phyloP scores from a whole-genome alignment of 2,797 vertebrate species.

The Leptoclinus maculatus region DNA sequence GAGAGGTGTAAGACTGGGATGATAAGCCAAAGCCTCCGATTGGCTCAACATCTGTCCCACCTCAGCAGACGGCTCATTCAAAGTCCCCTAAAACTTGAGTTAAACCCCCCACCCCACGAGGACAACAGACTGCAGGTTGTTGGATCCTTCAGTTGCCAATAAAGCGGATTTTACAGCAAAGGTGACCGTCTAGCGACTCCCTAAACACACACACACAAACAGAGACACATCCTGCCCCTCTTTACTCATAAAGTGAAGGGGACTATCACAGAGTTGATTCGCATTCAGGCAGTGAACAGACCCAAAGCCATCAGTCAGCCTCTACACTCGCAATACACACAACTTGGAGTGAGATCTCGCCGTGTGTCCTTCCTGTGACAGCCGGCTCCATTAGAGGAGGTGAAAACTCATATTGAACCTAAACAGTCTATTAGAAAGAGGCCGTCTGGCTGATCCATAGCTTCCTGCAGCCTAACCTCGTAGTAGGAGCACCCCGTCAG shows the following conservation, averaged over 20 bases:
- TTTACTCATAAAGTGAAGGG: conserved; percentile 56
- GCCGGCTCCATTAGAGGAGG: conserved; percentile 61
- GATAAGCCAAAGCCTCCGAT: conserved; percentile 43
- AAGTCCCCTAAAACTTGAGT: conserved; percentile 33
- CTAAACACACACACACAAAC: conserved; percentile 20
- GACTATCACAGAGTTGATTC: conserved; percentile 52
- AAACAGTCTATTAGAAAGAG: conserved; percentile 50
- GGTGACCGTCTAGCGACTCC: conserved; percentile 60
- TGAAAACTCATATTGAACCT: conserved; percentile 69
- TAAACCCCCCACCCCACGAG: background rate
- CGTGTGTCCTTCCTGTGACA: conserved; percentile 55
- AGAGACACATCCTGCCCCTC: conserved; percentile 21
- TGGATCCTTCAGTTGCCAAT: conserved; percentile 54
- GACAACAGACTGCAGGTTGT: conserved; percentile 48
- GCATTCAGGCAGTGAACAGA: conserved; percentile 47
- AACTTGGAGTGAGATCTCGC: conserved; percentile 26
- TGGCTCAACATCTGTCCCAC: conserved; percentile 62
- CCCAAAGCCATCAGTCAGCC: conserved; percentile 42
- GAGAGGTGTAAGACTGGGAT: conserved; percentile 34
- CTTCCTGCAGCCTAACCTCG: conserved; percentile 40
- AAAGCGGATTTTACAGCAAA: conserved; percentile 70
- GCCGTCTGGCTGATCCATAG: conserved; percentile 49
- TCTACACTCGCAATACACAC: conserved; percentile 17
- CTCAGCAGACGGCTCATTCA: conserved; percentile 39
- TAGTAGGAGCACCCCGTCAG: conserved; percentile 29